These are phyloP conservation scores for Diaphora mendica DNA, from an alignment of 2,888 invertebrate species.

Conservation along the genomic window DNA sequence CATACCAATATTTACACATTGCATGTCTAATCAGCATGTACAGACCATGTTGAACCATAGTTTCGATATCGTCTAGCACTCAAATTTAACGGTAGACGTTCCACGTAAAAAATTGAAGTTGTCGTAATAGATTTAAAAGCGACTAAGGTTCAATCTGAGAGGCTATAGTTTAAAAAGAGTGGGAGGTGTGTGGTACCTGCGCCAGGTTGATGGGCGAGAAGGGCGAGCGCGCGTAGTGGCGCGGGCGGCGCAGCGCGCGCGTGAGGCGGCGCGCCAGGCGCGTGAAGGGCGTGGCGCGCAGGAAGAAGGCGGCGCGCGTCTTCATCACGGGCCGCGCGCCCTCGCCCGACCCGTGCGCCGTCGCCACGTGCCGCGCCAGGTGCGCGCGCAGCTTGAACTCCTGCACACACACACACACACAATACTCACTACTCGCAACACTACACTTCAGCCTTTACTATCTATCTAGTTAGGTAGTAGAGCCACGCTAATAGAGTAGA, in stretches of 20 bases:
- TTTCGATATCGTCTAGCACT: no score
- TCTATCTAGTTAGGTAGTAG: no score
- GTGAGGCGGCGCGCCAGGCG: slow-evolving; percentile 95
- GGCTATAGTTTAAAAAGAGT: no score
- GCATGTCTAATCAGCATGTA: no score
- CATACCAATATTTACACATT: no score
- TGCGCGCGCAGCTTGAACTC: slow-evolving; percentile 98
- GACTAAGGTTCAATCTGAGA: no score
- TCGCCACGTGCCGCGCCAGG: slow-evolving; percentile 96
- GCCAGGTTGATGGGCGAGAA: slow-evolving; percentile 91
- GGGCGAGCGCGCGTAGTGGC: slow-evolving; percentile 96
- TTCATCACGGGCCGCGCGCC: slow-evolving; percentile 97
- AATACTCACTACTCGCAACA: slow-evolving; percentile 11
- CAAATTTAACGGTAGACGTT: no score
- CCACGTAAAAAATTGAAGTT: no score
- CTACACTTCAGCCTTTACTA: no score
- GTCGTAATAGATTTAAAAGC: no score
- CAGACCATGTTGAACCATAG: no score
- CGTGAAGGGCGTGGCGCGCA: slow-evolving; percentile 96
- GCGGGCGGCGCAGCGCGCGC: slow-evolving; percentile 91
- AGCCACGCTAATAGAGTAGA: no score
- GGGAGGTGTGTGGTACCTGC: slow-evolving; percentile 66
- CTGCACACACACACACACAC: slow-evolving; percentile 54
- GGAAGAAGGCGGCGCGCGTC: slow-evolving; percentile 98
- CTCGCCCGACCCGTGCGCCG: slow-evolving; percentile 92